Percentiles rank a stretch among this genome's conserved stretches.
Conservation (phyloP, 64 coral and sea anemone genomes). For the Pocillopora damicornis region DNA sequence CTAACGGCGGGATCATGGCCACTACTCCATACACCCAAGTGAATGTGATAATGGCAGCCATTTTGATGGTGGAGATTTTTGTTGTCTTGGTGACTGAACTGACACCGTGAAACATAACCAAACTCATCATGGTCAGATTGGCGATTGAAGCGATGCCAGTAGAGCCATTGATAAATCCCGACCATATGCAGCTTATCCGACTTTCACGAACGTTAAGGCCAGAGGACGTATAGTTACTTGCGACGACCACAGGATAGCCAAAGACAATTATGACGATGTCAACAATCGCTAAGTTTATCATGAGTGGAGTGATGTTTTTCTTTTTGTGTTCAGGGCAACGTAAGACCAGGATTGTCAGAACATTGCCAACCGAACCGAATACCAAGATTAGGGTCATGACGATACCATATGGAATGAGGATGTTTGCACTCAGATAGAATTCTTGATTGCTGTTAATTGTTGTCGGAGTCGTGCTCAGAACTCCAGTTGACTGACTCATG, state of each 20-base stretch:
- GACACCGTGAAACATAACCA: constrained; percentile 20
- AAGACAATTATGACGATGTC: constrained; percentile 61
- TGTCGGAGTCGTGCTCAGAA: neutral
- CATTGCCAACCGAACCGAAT: constrained; percentile 54
- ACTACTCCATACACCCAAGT: constrained; percentile 57
- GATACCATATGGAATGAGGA: constrained; percentile 9
- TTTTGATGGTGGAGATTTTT: neutral
- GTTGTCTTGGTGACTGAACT: neutral
- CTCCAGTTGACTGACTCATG: neutral
- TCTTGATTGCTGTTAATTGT: neutral
- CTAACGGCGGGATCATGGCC: constrained; percentile 51
- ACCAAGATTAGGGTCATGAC: constrained; percentile 50
- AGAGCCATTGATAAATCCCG: constrained; percentile 65
- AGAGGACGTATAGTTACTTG: constrained; percentile 19
- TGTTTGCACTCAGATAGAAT: neutral
- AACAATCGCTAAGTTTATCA: constrained; percentile 48
- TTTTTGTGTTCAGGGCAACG: constrained; percentile 35
- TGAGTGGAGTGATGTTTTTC: constrained; percentile 62
- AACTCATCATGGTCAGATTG: constrained; percentile 53
- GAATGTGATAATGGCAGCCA: neutral
- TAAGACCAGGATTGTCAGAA: constrained; percentile 44
- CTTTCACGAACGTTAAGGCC: neutral
- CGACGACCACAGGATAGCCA: constrained; percentile 60
- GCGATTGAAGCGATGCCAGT: constrained; percentile 65
- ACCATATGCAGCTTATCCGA: constrained; percentile 49